These are phyloP conservation scores for Anarrhichthys ocellatus DNA, from an alignment of 2,113 vertebrate genomes.

Conservation along the genomic window DNA sequence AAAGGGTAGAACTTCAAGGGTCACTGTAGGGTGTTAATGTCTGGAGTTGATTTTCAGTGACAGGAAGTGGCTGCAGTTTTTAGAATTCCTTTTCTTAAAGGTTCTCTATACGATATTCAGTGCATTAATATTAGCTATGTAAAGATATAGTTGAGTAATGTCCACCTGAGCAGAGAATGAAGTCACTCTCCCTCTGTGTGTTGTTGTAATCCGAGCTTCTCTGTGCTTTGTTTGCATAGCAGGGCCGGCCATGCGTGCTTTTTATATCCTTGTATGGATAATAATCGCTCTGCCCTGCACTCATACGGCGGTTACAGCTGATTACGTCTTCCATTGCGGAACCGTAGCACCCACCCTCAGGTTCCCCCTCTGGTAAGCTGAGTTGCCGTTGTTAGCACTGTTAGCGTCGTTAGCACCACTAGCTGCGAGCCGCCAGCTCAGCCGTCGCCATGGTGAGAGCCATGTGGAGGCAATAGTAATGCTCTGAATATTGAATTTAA, in stretches of 20 bases:
- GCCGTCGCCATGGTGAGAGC: no score
- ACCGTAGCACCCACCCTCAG: neutral
- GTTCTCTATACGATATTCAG: neutral
- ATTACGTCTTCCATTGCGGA: neutral
- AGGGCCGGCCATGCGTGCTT: neutral
- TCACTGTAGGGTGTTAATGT: neutral
- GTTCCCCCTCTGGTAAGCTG: neutral
- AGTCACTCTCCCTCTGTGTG: neutral
- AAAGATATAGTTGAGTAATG: neutral
- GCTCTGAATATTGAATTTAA: no score
- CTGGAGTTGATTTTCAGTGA: neutral
- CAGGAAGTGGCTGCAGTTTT: neutral
- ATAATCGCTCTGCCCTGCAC: neutral
- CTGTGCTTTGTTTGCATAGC: neutral
- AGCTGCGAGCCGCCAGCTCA: no score
- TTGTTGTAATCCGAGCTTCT: neutral
- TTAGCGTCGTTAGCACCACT: neutral
- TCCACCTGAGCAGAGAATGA: neutral
- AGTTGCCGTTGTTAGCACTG: neutral
- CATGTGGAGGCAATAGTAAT: no score
- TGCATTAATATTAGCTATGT: neutral
- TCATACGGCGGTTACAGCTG: neutral
- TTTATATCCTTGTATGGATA: neutral
- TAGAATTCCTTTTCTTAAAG: neutral
- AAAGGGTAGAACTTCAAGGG: neutral